Conservation (phyloP, 2,888 invertebrate species). For the Philaethria dido region DNA sequence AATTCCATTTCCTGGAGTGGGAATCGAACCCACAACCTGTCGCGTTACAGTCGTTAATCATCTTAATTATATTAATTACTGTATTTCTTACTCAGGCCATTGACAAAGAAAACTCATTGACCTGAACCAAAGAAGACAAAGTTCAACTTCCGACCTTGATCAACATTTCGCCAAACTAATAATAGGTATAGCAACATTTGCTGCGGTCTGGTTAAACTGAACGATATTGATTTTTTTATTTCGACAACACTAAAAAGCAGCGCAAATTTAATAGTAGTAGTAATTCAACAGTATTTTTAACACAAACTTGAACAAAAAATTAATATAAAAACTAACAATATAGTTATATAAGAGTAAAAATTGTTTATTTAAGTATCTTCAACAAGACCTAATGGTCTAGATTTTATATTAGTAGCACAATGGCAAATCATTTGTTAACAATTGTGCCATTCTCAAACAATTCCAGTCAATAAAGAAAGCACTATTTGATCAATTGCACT, state of each 20-base stretch:
- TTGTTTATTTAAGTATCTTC: conserved; percentile 1
- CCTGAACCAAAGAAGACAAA: not conserved
- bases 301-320: not conserved
- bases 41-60: no score
- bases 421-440: conserved; percentile 26
- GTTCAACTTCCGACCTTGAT: conserved; percentile 18
- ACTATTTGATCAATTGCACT: conserved; percentile 29
- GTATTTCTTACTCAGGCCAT: not conserved
- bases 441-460: conserved; percentile 28
- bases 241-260: not conserved
- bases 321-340: conserved; percentile 1
- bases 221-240: not conserved
- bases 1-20: no score
- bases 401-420: conserved; percentile 15
- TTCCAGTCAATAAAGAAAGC: conserved; percentile 31
- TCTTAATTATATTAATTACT: not conserved
- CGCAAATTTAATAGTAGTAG: not conserved
- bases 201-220: not conserved
- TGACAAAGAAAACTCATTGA: not conserved
- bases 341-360: not conserved
- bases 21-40: no score
- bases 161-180: not conserved
- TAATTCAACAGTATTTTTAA: conserved; percentile 6
- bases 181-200: not conserved
- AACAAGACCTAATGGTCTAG: conserved; percentile 7